Conservation (phyloP, 2,888 invertebrate genomes). For the Portevinia maculata region DNA sequence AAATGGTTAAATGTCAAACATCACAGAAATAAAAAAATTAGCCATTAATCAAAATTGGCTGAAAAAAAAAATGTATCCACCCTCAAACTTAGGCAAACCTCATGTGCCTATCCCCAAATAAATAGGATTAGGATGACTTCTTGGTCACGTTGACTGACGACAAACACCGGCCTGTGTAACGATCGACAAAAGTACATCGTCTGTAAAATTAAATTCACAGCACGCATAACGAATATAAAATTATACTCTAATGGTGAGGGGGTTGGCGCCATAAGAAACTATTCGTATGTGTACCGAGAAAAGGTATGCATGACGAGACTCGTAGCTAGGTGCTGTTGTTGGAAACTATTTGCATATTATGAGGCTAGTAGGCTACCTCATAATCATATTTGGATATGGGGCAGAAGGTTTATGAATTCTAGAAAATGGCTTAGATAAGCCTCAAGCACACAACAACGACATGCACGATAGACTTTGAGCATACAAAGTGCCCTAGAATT, state of each 20-base stretch:
- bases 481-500: slow-evolving; percentile 22
- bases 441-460: slow-evolving; percentile 58
- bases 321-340: slow-evolving; percentile 9
- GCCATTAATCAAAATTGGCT: slow-evolving; percentile 57
- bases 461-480: slow-evolving; percentile 42
- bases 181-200: slow-evolving; percentile 67
- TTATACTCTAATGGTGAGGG: slow-evolving; percentile 2
- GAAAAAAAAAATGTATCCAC: not conserved
- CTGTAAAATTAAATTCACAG: slow-evolving; percentile 70
- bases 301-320: slow-evolving; percentile 61
- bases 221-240: slow-evolving; percentile 62
- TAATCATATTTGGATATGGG: slow-evolving; percentile 63
- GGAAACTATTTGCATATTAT: slow-evolving; percentile 42
- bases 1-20: slow-evolving; percentile 26
- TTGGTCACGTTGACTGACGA: slow-evolving; percentile 48
- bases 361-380: slow-evolving; percentile 22
- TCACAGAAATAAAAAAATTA: slow-evolving; percentile 44
- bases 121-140: slow-evolving; percentile 23
- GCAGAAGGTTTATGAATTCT: slow-evolving; percentile 70
- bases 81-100: not conserved
- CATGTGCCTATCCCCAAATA: slow-evolving; percentile 14
- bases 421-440: slow-evolving; percentile 69
- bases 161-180: slow-evolving; percentile 51
- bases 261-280: slow-evolving; percentile 16
- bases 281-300: slow-evolving; percentile 1